Base-by-base conservation (phyloP, 2,888 invertebrate genomes). In the Eupithecia vulgata region DNA sequence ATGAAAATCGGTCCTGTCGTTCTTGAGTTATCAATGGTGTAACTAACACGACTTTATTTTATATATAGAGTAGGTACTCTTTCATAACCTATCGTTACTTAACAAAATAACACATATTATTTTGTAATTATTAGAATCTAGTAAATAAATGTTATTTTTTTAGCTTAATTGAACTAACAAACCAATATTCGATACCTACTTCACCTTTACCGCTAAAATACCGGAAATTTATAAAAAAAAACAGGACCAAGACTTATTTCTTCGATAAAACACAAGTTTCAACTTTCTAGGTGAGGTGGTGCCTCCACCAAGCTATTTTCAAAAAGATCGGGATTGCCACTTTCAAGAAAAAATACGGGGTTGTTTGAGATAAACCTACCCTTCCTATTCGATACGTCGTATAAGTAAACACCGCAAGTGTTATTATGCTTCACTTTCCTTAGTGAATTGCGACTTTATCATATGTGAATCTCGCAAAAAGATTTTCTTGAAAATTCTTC, bases 321-420 rank as follows among this genome's bases (percentile, higher is more conserved):
- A 21, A 52, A 52, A 52, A n/a, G 21, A 10, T 52, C 30, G 59
- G 7, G 25, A 48, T n/a, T 52, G 48, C 52, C 66, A 65, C 69
- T 70, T 62, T 37, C 35, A 37, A 40, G 61, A 62, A 67, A 71
- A 68, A 68, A 52, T 52, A 52, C 45, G 37, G 70, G 45, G 73
- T 74, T 59, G 48, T 25, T 57, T 13, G 21, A 52, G 59, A 71
- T 68, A 74, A 64, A 62, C 45, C 48, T 66, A 48, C 71, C 74
- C 42, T 52, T 40, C n/a, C 69, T 57, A 67, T 59, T 71, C 57
- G 21, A 61, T 64, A 67, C 67, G 57, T 70, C 72, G 70, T 59
- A 70, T 72, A 70, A 59, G 72, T 75, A 75, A 72, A 75, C 68
- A 75, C 70, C 69, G 45, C 70, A 69, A 74, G 74, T 70, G 72